These are phyloP conservation scores for Pseudomyrmex gracilis DNA, from an alignment of 1,140 invertebrate species.

Conservation along the genomic window DNA sequence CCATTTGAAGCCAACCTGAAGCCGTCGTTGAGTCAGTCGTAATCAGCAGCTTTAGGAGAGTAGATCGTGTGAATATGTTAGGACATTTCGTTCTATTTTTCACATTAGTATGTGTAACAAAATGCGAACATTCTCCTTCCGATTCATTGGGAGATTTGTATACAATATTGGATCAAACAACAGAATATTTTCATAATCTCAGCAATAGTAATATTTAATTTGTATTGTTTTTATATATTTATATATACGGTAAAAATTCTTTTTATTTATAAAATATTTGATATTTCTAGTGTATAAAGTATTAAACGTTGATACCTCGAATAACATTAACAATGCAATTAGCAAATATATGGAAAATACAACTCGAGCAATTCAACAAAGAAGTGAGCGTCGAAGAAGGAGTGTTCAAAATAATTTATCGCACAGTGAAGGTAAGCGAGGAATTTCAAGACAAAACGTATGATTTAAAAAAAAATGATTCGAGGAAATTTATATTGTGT, in stretches of 20 bases:
- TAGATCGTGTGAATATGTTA: conserved; percentile 19
- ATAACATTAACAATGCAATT: conserved; percentile 57
- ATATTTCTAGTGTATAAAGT: conserved; percentile 27
- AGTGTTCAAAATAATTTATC: background rate
- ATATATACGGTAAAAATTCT: background rate
- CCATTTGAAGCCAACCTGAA: background rate
- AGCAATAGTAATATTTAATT: conserved; percentile 63
- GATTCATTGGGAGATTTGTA: conserved; percentile 25
- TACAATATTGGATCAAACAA: conserved; percentile 50
- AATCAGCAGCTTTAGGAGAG: background rate
- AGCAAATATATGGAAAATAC: conserved; percentile 64
- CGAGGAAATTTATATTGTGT: background rate
- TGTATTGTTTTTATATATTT: background rate
- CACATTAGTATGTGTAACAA: conserved; percentile 55
- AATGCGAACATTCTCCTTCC: background rate
- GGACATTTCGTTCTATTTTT: conserved; percentile 35
- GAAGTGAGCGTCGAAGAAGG: conserved; percentile 46
- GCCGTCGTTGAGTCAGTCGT: conserved; percentile 3
- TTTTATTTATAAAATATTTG: conserved; percentile 21
- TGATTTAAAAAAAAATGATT: background rate
- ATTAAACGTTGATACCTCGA: conserved; percentile 50
- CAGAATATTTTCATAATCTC: conserved; percentile 66
- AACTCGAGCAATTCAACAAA: conserved; percentile 25
- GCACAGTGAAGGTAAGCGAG: background rate
- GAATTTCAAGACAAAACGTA: background rate